Conservation (phyloP, 2,888 invertebrate genomes). For the Oscheius sp. region DNA sequence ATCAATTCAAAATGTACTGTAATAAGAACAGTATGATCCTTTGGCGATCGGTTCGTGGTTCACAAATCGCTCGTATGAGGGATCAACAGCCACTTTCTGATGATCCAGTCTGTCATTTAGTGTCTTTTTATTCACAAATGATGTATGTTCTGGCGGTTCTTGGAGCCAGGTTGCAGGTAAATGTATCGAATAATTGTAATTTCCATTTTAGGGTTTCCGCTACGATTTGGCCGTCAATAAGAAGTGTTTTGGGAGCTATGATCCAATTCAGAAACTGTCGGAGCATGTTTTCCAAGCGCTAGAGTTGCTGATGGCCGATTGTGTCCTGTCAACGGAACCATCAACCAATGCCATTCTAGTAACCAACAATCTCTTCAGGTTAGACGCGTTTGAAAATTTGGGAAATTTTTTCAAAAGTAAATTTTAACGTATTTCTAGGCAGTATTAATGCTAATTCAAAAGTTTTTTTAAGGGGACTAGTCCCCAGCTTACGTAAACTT, state of each 20-base stretch:
- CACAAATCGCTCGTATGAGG: constrained; percentile 50
- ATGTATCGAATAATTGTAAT: too few relatives aligned
- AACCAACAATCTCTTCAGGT: constrained; percentile 66
- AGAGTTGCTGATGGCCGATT: constrained; percentile 67
- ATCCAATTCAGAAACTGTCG: constrained; percentile 60
- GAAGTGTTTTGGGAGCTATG: constrained; percentile 54
- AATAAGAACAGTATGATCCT: constrained; percentile 55
- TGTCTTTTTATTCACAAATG: constrained; percentile 66
- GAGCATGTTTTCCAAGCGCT: constrained; percentile 67
- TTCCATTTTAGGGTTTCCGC: constrained; percentile 58
- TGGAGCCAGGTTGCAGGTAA: constrained; percentile 61
- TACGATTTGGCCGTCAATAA: constrained; percentile 63
- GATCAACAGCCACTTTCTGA: constrained; percentile 35
- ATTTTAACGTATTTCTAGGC: too few relatives aligned
- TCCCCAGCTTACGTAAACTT: too few relatives aligned
- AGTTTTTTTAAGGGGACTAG: too few relatives aligned
- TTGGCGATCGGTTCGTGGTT: constrained; percentile 57
- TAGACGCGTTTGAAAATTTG: constrained; percentile 22
- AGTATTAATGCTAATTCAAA: too few relatives aligned
- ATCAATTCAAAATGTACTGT: constrained; percentile 66
- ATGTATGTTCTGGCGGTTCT: constrained; percentile 65
- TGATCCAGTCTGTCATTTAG: constrained; percentile 53
- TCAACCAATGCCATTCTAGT: constrained; percentile 67
- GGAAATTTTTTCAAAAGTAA: too few relatives aligned
- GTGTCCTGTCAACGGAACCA: constrained; percentile 66